Percentiles rank a stretch among this genome's conserved stretches.
These are phyloP conservation scores for Rhyacophila brunnea DNA, from an alignment of 1,140 invertebrate species.

Conservation along the genomic window DNA sequence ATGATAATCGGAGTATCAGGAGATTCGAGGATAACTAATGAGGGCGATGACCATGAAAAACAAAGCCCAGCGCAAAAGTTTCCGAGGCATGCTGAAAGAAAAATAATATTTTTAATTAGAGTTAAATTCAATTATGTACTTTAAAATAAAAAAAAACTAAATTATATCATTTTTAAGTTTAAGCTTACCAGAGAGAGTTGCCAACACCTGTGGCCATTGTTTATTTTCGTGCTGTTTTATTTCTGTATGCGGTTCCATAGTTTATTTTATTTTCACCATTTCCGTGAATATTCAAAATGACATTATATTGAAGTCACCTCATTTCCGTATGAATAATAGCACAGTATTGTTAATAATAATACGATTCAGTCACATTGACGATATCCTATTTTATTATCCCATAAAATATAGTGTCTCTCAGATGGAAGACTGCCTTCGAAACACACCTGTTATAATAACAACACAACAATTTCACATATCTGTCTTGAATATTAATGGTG, in stretches of 20 bases:
- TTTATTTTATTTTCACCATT: background rate
- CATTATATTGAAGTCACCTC: too few relatives aligned
- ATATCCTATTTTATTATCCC: too few relatives aligned
- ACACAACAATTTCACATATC: too few relatives aligned
- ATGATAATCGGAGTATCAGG: conserved; percentile 11
- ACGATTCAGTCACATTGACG: too few relatives aligned
- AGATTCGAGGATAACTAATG: conserved; percentile 18
- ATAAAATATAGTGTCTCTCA: too few relatives aligned
- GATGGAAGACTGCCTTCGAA: too few relatives aligned
- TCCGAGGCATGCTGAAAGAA: conserved; percentile 12
- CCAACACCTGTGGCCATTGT: conserved; percentile 22
- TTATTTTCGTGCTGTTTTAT: background rate
- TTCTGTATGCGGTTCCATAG: background rate
- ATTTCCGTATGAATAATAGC: too few relatives aligned
- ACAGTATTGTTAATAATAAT: too few relatives aligned
- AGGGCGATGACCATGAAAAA: conserved; percentile 24
- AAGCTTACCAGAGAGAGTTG: conserved; percentile 11
- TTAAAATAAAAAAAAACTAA: background rate
- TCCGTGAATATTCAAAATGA: background rate
- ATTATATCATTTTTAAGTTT: background rate
- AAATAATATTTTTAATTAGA: background rate
- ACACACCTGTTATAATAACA: too few relatives aligned
- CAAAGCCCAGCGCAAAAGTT: conserved; percentile 17
- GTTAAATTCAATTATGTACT: background rate
- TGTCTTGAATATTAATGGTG: too few relatives aligned